Conservation (phyloP, 53 echinoderm and acorn worm species). For the Echinometra lucunter region DNA sequence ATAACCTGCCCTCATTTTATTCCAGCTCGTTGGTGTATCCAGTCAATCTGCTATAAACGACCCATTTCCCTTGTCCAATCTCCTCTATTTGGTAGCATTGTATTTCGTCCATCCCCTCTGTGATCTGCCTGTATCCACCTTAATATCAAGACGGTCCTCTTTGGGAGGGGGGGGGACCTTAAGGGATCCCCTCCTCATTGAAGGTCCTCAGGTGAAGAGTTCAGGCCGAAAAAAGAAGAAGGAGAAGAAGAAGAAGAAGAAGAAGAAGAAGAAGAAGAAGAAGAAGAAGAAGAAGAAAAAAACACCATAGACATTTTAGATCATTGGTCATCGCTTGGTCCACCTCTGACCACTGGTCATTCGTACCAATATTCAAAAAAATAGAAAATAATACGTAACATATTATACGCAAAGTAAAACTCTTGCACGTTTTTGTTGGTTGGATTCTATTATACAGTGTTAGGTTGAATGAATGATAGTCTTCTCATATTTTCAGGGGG, state of each 20-base stretch:
- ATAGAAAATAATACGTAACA: too few species aligned
- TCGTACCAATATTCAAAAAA: too few species aligned
- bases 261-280: too few species aligned
- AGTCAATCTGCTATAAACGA: background rate
- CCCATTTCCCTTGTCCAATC: constrained; percentile 31
- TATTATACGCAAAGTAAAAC: too few species aligned
- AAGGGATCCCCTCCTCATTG: background rate
- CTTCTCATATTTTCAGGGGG: too few species aligned
- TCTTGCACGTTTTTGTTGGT: too few species aligned
- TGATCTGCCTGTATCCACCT: background rate
- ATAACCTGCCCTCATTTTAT: background rate
- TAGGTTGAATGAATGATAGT: too few species aligned
- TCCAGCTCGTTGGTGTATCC: background rate
- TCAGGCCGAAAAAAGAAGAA: background rate
- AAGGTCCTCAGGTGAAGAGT: background rate
- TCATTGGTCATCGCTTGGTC: background rate
- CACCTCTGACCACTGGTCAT: too few species aligned
- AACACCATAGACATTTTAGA: background rate
- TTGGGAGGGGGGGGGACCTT: background rate
- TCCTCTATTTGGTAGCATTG: background rate
- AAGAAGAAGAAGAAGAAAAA: too few species aligned
- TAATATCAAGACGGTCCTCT: constrained; percentile 3
- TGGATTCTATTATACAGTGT: too few species aligned
- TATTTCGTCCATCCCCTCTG: background rate
- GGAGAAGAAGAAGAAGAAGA: too few species aligned